Base-by-base conservation (phyloP, 2,113 vertebrate genomes). In the Sapajus apella region DNA sequence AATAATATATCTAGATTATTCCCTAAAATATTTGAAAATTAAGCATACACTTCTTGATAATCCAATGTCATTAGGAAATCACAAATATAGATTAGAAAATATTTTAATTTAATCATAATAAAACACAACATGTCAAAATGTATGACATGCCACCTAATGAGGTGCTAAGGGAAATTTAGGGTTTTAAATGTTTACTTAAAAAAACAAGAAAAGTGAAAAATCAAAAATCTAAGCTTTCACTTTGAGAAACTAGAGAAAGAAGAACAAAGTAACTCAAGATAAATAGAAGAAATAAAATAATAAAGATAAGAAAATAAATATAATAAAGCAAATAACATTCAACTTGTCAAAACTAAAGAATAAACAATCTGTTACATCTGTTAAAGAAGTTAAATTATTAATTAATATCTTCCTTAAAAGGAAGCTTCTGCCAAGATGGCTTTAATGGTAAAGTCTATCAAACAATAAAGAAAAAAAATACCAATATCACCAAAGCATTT, bases 261-360 rank as follows among this genome's bases (percentile, higher is more conserved):
- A 43, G 18, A 47, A 68, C 58, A 75, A 88, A 84, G 12, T 73
- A 43, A 92, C 35, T 40, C 56, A 80, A 93, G 30, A 14, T 52
- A 70, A 96, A 70, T 30, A 85, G 30, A 80, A 93, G 16, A 16
- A 73, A 86, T 47, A 68, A 81, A 72, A 68, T 90, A 47, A 76
- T 56, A 52, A 81, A 64, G 7, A 75, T 73, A 58, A 56, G 21
- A 45, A 68, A 50, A 85, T 70, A 84, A 8, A 55, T 16, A 55
- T 25, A 30, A 86, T 61, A 37, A 68, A 82, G 55, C 16, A 52
- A 40, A 52, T 8, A 18, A 83, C 13, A 70, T 61, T 61, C 58
- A 68, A 77, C 8, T 72, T 91, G 79, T 4, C 25, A 90, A 86
- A 95, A 96, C 25, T 64, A 91, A 87, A 93, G 32, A 73, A 75